Evolutionary conservation across 2,113 vertebrate genomes (phyloP), one percentile per base, ranked within the genome.

Genomic region (Phocoena sinus): DNA sequence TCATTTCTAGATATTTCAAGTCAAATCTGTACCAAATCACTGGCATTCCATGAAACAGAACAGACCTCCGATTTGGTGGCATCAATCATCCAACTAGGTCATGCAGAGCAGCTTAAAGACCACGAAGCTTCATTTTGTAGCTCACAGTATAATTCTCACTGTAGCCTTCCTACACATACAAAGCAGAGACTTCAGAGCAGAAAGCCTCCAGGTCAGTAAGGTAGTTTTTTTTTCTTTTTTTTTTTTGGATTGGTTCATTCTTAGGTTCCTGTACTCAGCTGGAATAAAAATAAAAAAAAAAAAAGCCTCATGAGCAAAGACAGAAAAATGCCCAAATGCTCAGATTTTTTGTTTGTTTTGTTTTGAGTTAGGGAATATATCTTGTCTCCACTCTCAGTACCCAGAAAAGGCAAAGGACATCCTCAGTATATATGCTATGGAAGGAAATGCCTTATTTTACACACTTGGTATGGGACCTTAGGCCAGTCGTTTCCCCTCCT

Each of bases 1-100:
- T 81, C 77, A 36, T 92, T 86, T 80, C 23, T 56, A 74, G 28
- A 41, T 94, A 77, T 92, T 92, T 81, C 15, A 74, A 71, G 13
- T 94, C 15, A 84, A 83, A 92, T 38, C 21, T 31, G 1, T 41
- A 26, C 3, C 7, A 17, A 25, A 33, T 56, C 50, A 13, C 23
- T 62, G 13, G 18, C 44, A 65, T 84, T 86, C 28, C 18, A 84
- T 67, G 38, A 58, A 44, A 7, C 31, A 73, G 50, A 84, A 28
- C 33, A 91, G 81, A 74, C 14, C 11, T 82, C 23, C 63, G 25
- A 17, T 6, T 58, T 76, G 25, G 8, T 10, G 15, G 31, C 86
- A 56, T 50, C 5, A 36, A 1, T 84, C 33, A 65, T 6, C 33
- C 63, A 65, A 5, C 1, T n/a, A 13, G 41, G 10, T 65, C 50